Percentiles rank a stretch among this genome's conserved stretches.
Evolutionary conservation across 2,797 vertebrate species (phyloP).

Genomic region (Borostomias antarcticus): DNA sequence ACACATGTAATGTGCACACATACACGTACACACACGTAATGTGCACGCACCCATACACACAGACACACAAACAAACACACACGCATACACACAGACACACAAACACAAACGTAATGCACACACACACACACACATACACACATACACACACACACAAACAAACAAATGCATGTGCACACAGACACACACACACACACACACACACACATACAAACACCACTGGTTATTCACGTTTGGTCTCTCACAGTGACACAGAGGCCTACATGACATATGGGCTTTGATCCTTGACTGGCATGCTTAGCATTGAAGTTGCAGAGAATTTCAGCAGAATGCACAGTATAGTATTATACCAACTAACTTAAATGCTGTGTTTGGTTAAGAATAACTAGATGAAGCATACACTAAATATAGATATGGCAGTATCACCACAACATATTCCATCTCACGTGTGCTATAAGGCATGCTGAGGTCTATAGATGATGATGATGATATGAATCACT

Average conservation of each 20-base stretch:
- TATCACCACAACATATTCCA: not conserved
- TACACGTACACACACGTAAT: not conserved
- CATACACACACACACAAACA: not conserved
- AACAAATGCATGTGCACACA: not conserved
- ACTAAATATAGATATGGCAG: too few relatives aligned
- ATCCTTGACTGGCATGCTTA: not conserved
- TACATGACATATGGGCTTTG: not conserved
- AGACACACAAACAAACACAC: not conserved
- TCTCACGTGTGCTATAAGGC: not conserved
- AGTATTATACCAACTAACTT: too few relatives aligned
- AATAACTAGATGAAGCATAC: too few relatives aligned
- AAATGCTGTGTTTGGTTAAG: too few relatives aligned
- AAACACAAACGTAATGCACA: not conserved
- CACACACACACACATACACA: not conserved
- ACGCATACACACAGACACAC: not conserved
- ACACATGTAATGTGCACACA: not conserved
- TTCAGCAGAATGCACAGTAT: too few relatives aligned
- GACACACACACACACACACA: not conserved
- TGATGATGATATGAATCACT: constrained; percentile 20
- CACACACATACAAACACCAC: not conserved
- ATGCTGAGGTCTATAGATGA: constrained; percentile 4
- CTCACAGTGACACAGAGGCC: not conserved
- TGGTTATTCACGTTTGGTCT: not conserved
- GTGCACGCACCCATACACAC: not conserved
- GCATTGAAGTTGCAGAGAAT: not conserved